These are phyloP conservation scores for Eumerus sabulonum DNA, from an alignment of 2,888 invertebrate genomes.

Conservation along the genomic window DNA sequence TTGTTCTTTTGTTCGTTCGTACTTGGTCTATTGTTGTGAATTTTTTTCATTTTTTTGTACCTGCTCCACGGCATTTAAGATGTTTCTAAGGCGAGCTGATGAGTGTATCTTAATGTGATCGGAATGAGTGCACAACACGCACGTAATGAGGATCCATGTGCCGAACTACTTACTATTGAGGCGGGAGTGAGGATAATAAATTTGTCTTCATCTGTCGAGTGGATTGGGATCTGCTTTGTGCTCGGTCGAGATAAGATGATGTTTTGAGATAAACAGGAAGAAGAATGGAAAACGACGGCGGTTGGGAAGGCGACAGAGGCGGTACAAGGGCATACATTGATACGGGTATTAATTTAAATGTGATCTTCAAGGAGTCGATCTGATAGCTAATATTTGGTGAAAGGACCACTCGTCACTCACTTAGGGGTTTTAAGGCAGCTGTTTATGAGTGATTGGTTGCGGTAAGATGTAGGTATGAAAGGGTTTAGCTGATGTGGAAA, in stretches of 20 bases:
- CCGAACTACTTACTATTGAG: neutral
- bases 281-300: constrained; percentile 30
- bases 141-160: constrained; percentile 46
- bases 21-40: constrained; percentile 36
- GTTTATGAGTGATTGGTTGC: no score
- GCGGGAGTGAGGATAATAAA: constrained; percentile 62
- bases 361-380: constrained; percentile 40
- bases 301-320: constrained; percentile 21
- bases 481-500: no score
- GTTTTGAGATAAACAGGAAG: constrained; percentile 67
- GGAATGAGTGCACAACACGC: constrained; percentile 55
- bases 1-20: constrained; percentile 17
- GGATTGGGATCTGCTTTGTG: constrained; percentile 44
- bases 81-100: constrained; percentile 17
- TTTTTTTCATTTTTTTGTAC: constrained; percentile 29
- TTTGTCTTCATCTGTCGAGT: constrained; percentile 67
- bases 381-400: no score
- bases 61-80: constrained; percentile 35
- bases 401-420: no score
- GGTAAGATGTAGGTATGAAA: no score
- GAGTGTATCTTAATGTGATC: constrained; percentile 64
- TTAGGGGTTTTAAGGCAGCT: no score
- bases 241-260: constrained; percentile 65
- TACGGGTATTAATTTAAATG: constrained; percentile 51
- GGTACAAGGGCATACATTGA: constrained; percentile 43